These are phyloP conservation scores for Trichoplax adhaerens DNA, from an alignment of 37 sponge, comb jelly and placozoan genomes.

Conservation along the genomic window DNA sequence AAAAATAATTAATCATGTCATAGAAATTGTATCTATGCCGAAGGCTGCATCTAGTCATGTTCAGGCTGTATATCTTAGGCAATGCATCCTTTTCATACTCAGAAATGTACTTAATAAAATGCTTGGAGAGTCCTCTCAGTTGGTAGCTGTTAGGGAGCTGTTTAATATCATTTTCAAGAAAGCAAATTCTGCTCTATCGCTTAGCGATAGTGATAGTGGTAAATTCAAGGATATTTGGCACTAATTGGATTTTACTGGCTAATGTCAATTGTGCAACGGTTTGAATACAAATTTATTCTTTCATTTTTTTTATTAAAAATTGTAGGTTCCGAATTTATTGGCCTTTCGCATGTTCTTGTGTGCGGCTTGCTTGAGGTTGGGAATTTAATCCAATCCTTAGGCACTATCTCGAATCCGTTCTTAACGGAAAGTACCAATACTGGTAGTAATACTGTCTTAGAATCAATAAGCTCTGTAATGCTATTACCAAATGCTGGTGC, in stretches of 20 bases:
- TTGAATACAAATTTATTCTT: too few species aligned
- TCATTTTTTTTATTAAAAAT: too few species aligned
- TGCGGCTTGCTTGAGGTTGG: constrained; percentile 3
- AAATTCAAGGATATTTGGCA: too few species aligned
- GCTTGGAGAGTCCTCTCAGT: constrained; percentile 72
- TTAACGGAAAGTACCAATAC: too few species aligned
- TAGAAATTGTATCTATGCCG: constrained; percentile 53
- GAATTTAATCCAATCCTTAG: constrained; percentile 15
- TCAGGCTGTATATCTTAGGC: constrained; percentile 49
- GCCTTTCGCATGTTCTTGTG: not conserved
- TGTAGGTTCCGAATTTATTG: too few species aligned
- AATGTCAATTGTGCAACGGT: too few species aligned
- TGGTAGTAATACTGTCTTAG: not conserved
- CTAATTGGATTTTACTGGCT: too few species aligned
- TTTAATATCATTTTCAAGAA: constrained; percentile 31
- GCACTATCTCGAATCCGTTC: constrained; percentile 45
- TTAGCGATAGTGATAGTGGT: too few species aligned
- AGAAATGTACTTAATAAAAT: constrained; percentile 36
- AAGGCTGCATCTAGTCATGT: constrained; percentile 30
- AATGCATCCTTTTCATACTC: constrained; percentile 79
- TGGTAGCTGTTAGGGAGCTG: constrained; percentile 56
- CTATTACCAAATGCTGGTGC: constrained; percentile 33
- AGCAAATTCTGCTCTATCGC: too few species aligned
- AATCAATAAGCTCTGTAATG: constrained; percentile 40
- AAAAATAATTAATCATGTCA: constrained; percentile 36